Conservation (phyloP, 1,140 invertebrate species). For the Drosophila mojavensis region DNA sequence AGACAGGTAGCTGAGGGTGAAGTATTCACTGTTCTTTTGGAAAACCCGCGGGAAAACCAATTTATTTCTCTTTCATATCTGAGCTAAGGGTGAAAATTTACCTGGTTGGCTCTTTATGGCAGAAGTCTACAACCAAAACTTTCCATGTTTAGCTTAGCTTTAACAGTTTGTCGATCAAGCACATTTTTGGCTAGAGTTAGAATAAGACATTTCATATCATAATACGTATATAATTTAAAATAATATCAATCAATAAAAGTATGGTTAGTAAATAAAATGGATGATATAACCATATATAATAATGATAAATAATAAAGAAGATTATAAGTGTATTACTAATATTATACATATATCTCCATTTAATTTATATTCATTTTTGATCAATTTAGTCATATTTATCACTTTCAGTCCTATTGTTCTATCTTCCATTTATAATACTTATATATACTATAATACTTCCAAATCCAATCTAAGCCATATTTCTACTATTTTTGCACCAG, state of each 20-base stretch:
- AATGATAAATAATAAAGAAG: too few relatives aligned
- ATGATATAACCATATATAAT: too few relatives aligned
- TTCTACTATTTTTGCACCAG: too few relatives aligned
- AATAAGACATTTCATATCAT: background rate
- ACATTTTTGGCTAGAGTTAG: background rate
- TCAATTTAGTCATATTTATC: too few relatives aligned
- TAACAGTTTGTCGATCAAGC: background rate
- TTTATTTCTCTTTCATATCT: slow-evolving; percentile 62
- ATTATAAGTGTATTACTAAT: too few relatives aligned
- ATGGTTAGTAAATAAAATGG: too few relatives aligned
- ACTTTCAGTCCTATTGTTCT: too few relatives aligned
- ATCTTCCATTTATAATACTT: too few relatives aligned
- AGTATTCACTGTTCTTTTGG: slow-evolving; percentile 67
- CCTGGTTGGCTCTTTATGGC: slow-evolving; percentile 40
- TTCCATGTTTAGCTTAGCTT: background rate
- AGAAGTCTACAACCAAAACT: background rate
- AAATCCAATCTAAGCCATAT: too few relatives aligned
- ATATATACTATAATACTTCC: too few relatives aligned
- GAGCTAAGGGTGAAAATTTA: slow-evolving; percentile 18
- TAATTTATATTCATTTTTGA: too few relatives aligned
- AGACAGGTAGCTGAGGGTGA: slow-evolving; percentile 44
- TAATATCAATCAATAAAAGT: background rate
- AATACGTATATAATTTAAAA: background rate
- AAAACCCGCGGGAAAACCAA: slow-evolving; percentile 77
- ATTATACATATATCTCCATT: too few relatives aligned